Conservation (phyloP, 2,797 vertebrate genomes). For the Mareca strepera region DNA sequence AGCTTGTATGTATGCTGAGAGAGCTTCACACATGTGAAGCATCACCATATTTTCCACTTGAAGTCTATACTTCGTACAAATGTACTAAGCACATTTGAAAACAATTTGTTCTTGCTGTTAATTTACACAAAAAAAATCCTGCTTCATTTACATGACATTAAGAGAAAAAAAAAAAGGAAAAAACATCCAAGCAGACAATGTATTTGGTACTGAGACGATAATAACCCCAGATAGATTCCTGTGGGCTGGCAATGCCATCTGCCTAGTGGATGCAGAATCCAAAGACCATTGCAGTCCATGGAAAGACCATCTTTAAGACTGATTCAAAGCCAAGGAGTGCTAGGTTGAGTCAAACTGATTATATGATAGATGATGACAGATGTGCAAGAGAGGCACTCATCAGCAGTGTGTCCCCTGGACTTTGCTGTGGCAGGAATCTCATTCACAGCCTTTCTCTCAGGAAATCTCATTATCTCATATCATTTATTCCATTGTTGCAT, state of each 20-base stretch:
- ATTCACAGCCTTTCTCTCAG: background rate
- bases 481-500: background rate
- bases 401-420: background rate
- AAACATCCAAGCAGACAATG: background rate
- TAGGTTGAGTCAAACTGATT: conserved; percentile 6
- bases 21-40: background rate
- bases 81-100: background rate
- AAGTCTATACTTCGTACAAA: background rate
- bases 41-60: background rate
- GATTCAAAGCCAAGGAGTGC: background rate
- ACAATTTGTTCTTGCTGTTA: conserved; percentile 18
- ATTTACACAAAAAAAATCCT: conserved; percentile 4
- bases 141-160: background rate
- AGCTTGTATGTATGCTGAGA: background rate
- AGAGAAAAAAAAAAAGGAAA: background rate
- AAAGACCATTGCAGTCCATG: background rate
- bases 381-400: background rate
- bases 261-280: background rate
- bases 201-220: background rate
- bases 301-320: background rate
- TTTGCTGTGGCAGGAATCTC: background rate
- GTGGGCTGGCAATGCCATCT: conserved; percentile 58
- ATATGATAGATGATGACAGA: background rate
- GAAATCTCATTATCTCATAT: background rate
- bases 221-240: conserved; percentile 47